phyloP scores from a whole-genome alignment of 1,140 invertebrate species.

The Rhyacophila brunnea region DNA sequence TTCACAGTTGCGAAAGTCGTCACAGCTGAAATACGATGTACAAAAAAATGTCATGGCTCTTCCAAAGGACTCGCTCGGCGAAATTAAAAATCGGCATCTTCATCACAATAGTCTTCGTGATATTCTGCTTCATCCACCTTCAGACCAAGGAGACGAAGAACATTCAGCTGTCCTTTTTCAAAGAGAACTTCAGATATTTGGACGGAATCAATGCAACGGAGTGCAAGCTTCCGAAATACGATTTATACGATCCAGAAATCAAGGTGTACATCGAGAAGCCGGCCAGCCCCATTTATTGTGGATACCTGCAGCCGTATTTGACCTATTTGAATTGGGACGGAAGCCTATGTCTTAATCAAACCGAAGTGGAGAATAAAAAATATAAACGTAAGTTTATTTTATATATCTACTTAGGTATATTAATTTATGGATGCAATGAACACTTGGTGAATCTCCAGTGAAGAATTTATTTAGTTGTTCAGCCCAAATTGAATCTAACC shows the following conservation, averaged over 20 bases:
- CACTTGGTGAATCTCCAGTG: too few species aligned
- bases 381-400: slow-evolving; percentile 20
- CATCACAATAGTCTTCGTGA: background rate
- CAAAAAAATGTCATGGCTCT: too few species aligned
- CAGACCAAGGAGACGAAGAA: background rate
- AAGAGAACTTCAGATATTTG: slow-evolving; percentile 22
- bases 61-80: too few species aligned
- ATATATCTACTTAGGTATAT: too few species aligned
- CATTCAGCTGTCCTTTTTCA: slow-evolving; percentile 18
- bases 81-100: too few species aligned
- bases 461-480: too few species aligned
- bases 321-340: slow-evolving; percentile 34
- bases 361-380: slow-evolving; percentile 16
- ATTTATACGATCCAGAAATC: slow-evolving; percentile 27
- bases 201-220: slow-evolving; percentile 21
- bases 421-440: too few species aligned
- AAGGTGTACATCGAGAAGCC: slow-evolving; percentile 26
- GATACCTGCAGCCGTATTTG: slow-evolving; percentile 26
- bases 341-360: slow-evolving; percentile 22
- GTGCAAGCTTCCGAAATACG: slow-evolving; percentile 29
- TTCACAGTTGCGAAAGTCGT: too few species aligned
- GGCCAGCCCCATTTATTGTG: slow-evolving; percentile 16
- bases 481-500: too few species aligned
- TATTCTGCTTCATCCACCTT: slow-evolving; percentile 8
- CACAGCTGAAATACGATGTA: too few species aligned